Base-by-base conservation (phyloP, 2,113 vertebrate genomes). In the Oryzias celebensis region DNA sequence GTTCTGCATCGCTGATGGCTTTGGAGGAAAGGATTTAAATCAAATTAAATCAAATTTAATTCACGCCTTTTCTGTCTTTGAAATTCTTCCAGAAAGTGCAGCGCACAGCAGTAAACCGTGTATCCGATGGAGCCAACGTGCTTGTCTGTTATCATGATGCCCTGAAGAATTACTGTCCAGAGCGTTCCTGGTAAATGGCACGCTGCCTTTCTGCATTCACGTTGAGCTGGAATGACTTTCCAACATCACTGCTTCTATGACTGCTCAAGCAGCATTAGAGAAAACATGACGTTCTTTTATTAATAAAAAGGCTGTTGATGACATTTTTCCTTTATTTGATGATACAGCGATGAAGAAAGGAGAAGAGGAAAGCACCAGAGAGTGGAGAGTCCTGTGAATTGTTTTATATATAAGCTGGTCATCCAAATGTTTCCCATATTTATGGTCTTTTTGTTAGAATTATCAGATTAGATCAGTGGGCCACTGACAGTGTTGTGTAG, bases 201-300 rank as follows among this genome's bases (percentile, higher is more conserved):
- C 75, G 68, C 84, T 70, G 81, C 83, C 20, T 86, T 86, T 88
- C 89, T 87, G 75, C 52, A 58, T 73, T 61, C 68, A 62, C n/a
- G 41, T 71, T 57, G 75, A 5, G 14, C 71, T 68, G 54, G 85
- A 89, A 88, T 89, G 59, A 85, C 86, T 82, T 89, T 81, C 77
- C 79, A 62, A 78, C 70, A 42, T 70, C 51, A 22, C 51, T n/a
- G 46, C 68, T 73, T 81, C 84, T 81, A 77, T 77, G 84, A 75
- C 86, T 80, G 77, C 83, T 85, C 80, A 75, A 77, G 59, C 58
- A 64, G 75, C 71, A 80, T 62, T 74, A 62, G 80, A 68, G 50
- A 51, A 75, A 75, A 62, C 71, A 45, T 64, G 62, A 13, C 73
- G 28, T 59, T 0, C 59, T 67, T 73, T 71, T 50, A 67, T 82